phyloP scores from a whole-genome alignment of 2,888 invertebrate genomes.

The Macrophya alboannulata region DNA sequence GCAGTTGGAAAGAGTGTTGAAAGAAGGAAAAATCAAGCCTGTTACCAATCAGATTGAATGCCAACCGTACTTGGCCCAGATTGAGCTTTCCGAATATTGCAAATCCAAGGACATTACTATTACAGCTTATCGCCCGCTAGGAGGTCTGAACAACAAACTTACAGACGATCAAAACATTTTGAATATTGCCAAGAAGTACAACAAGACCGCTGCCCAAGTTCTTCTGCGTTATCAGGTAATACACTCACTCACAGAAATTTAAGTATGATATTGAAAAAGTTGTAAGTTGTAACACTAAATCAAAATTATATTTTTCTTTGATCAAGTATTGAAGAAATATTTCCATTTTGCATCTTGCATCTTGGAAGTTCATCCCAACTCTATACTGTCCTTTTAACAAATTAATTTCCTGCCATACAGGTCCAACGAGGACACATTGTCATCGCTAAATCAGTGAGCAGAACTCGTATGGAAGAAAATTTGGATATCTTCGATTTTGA shows the following conservation, averaged over 20 bases:
- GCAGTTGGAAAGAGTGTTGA: constrained; percentile 86
- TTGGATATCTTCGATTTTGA: constrained; percentile 85
- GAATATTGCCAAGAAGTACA: constrained; percentile 85
- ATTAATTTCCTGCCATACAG: constrained; percentile 64
- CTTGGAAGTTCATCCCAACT: background rate
- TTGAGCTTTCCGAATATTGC: constrained; percentile 86
- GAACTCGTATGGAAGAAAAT: constrained; percentile 83
- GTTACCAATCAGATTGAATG: constrained; percentile 84
- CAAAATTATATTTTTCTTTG: background rate
- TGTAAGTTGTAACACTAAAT: background rate
- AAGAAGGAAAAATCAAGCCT: constrained; percentile 84
- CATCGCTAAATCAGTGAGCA: constrained; percentile 86
- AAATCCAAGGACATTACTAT: constrained; percentile 84
- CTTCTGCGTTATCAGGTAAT: constrained; percentile 83
- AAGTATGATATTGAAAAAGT: background rate
- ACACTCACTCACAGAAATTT: too few species aligned
- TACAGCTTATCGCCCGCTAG: constrained; percentile 91
- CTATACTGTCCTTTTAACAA: background rate
- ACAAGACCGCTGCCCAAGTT: constrained; percentile 87
- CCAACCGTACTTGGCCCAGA: constrained; percentile 86
- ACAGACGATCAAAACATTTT: constrained; percentile 84
- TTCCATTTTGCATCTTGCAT: background rate
- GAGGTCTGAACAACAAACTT: constrained; percentile 86
- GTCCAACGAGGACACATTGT: constrained; percentile 83
- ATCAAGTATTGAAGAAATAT: background rate